These are phyloP conservation scores for Parauchenoglanis punctatus DNA, from an alignment of 2,797 vertebrate genomes.

Conservation along the genomic window DNA sequence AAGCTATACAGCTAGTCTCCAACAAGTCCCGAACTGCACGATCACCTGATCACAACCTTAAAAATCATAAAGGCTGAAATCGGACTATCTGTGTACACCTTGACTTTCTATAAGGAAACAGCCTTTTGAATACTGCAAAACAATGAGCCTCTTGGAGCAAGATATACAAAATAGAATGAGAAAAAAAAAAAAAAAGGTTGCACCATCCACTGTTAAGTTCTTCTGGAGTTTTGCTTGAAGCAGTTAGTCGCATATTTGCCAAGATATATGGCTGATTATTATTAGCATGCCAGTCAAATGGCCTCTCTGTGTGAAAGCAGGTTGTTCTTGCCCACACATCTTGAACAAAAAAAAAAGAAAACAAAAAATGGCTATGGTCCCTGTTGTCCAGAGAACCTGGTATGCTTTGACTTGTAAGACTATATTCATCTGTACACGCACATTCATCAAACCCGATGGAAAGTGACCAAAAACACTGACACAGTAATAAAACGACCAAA, in stretches of 20 bases:
- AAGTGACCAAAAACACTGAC: not conserved
- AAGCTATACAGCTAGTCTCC: too few species aligned
- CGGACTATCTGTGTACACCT: not conserved
- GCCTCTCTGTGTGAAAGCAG: too few species aligned
- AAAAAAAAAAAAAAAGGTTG: not conserved
- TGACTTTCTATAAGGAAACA: not conserved
- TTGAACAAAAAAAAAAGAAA: not conserved
- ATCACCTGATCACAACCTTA: not conserved
- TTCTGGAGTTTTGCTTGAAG: not conserved
- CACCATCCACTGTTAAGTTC: not conserved
- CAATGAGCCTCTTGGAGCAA: not conserved
- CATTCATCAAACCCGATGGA: not conserved
- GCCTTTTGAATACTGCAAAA: not conserved
- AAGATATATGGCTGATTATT: not conserved
- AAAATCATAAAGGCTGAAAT: not conserved
- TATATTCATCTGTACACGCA: not conserved
- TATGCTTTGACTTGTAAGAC: not conserved
- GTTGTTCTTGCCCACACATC: not conserved
- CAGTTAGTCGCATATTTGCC: not conserved
- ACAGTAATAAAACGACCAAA: constrained; percentile 5
- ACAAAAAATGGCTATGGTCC: too few species aligned
- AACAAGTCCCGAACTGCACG: not conserved
- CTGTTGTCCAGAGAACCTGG: not conserved
- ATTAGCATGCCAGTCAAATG: not conserved
- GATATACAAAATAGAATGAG: not conserved